phyloP scores from a whole-genome alignment of 2,113 vertebrate genomes.

The Rhagologus leucostigma region DNA sequence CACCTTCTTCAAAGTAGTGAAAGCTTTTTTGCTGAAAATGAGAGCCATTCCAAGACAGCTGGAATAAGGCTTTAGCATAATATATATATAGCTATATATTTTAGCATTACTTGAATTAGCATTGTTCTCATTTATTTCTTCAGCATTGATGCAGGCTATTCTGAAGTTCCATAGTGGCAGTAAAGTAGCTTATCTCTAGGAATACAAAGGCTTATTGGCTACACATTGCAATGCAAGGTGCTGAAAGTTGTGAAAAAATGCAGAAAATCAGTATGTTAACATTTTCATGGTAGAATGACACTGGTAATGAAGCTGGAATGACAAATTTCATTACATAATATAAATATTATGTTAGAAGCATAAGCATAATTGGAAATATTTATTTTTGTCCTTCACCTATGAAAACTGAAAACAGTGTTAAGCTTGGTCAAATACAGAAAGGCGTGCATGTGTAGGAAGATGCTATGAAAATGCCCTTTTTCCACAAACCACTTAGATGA shows the following conservation, averaged over 20 bases:
- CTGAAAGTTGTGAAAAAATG: not conserved
- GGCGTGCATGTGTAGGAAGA: not conserved
- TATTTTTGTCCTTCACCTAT: not conserved
- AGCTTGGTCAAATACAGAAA: slow-evolving; percentile 46
- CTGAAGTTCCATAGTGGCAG: not conserved
- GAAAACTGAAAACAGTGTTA: slow-evolving; percentile 7
- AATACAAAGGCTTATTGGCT: not conserved
- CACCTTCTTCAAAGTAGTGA: not conserved
- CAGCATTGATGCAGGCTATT: not conserved
- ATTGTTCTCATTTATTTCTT: not conserved
- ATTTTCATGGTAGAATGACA: not conserved
- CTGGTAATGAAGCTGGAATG: not conserved
- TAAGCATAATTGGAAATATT: not conserved
- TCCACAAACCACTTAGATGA: not conserved
- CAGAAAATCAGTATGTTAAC: not conserved
- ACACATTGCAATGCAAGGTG: not conserved
- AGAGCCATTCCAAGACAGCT: not conserved
- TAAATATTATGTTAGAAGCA: not conserved
- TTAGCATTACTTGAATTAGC: not conserved
- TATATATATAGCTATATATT: not conserved
- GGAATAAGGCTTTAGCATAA: not conserved
- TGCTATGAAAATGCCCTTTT: slow-evolving; percentile 14
- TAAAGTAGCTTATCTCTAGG: not conserved
- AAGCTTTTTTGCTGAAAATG: slow-evolving; percentile 30
- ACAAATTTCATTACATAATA: slow-evolving; percentile 7